Conservation (phyloP, 2,113 vertebrate genomes). For the Rhagologus leucostigma region DNA sequence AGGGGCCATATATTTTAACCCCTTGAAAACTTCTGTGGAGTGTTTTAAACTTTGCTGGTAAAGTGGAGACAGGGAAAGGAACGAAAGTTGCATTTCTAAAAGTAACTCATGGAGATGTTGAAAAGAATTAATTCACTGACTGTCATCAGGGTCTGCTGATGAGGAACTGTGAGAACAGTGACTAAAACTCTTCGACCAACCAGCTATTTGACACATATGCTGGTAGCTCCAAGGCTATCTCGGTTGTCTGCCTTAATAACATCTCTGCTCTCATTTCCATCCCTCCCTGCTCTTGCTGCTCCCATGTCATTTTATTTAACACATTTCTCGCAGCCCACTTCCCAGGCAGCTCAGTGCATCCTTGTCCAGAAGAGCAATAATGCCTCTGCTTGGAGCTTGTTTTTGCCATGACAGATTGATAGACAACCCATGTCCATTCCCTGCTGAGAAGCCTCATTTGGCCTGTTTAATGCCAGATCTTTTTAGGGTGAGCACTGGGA, state of each 20-base stretch:
- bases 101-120: not conserved
- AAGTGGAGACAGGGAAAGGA: not conserved
- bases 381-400: not conserved
- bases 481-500: not conserved
- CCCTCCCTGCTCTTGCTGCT: not conserved
- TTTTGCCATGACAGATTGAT: conserved; percentile 27
- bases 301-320: not conserved
- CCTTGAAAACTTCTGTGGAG: not conserved
- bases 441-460: conserved; percentile 11
- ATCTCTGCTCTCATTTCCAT: conserved; percentile 27
- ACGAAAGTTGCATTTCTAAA: not conserved
- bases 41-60: not conserved
- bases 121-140: not conserved
- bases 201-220: conserved; percentile 14
- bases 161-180: not conserved
- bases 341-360: not conserved
- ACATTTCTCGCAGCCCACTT: not conserved
- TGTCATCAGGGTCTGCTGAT: not conserved
- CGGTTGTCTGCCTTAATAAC: conserved; percentile 12
- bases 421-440: not conserved
- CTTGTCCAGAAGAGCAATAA: not conserved
- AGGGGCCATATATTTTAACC: not conserved
- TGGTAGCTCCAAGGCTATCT: conserved; percentile 14
- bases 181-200: not conserved
- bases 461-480: conserved; percentile 1